Evolutionary conservation across 2,797 vertebrate species (phyloP), one percentile per base, ranked within the genome.

Genomic region (Rhincodon typus): DNA sequence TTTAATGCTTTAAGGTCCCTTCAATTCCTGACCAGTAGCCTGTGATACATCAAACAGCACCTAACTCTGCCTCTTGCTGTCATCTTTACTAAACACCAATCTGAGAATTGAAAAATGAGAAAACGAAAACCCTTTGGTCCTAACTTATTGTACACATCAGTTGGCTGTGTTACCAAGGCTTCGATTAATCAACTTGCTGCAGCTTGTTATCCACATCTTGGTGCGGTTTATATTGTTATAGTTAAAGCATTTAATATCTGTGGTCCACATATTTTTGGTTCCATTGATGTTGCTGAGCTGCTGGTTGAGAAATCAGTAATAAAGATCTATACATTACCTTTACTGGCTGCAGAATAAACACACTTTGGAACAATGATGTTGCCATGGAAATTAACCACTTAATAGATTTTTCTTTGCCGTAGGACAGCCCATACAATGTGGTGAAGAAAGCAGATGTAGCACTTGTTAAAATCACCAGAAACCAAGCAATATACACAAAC

Each of bases 271-370:
- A 27, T 90, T 82, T 90, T 57, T 15, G 30, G 50, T 15, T 57
- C 30, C 87, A 42, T 82, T 10, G 15, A 17, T 17, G n/a, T 17
- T 82, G n/a, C 1, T 42, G 79, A 82, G 79, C 79, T 42, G 79
- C 38, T 4, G n/a, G 79, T 42, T 21, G 82, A 21, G 82, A 84
- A 23, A 46, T 84, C 19, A 84, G 38, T 46, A 23, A 21, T 19
- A 82, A n/a, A 38, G 19, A 5, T 84, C 82, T 42, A 62, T 91
- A 53, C 12, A 30, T 93, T 79, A 98, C 98, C 98, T 98, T 98
- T 42, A 98, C 97, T 70, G 98, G 98, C 96, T 98, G 98, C 96
- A 98, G 96, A 96, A 98, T 97, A 96, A 98, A 98, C 96, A 98
- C 98, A 96, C 98, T 98, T 96, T 98, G 97, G 96, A 98, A 98